Evolutionary conservation across 2,113 vertebrate species (phyloP).

Genomic region (Eolophus roseicapilla): DNA sequence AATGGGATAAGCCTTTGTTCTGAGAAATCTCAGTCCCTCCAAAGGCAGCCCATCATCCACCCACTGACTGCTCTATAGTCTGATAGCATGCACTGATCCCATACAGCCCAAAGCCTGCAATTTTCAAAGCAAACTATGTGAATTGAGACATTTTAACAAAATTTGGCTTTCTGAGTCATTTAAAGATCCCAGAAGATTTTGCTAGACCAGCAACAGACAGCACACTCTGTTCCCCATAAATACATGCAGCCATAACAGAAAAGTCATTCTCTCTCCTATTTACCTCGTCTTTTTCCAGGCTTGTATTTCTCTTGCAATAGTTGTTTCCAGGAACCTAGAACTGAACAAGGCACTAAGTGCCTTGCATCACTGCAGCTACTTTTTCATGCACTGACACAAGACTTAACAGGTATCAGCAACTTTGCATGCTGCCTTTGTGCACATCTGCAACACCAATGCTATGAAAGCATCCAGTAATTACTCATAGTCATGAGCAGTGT

Average conservation of each 20-base stretch:
- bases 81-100: neutral
- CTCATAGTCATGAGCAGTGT: neutral
- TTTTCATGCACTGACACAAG: neutral
- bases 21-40: conserved; percentile 4
- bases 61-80: neutral
- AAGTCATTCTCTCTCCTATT: neutral
- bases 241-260: neutral
- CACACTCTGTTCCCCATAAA: neutral
- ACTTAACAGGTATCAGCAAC: neutral
- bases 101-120: neutral
- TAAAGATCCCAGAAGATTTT: neutral
- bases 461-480: neutral
- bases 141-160: neutral
- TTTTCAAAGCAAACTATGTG: neutral
- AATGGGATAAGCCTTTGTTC: conserved; percentile 22
- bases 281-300: neutral
- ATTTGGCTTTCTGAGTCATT: neutral
- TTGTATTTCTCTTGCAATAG: neutral
- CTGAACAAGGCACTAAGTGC: neutral
- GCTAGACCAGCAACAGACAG: neutral
- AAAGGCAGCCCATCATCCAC: neutral
- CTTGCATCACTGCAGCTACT: neutral
- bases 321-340: neutral
- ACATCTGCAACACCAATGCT: neutral
- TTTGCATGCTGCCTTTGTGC: neutral